These are phyloP conservation scores for Lasioglossum vierecki DNA, from an alignment of 2,888 invertebrate genomes.

Conservation along the genomic window DNA sequence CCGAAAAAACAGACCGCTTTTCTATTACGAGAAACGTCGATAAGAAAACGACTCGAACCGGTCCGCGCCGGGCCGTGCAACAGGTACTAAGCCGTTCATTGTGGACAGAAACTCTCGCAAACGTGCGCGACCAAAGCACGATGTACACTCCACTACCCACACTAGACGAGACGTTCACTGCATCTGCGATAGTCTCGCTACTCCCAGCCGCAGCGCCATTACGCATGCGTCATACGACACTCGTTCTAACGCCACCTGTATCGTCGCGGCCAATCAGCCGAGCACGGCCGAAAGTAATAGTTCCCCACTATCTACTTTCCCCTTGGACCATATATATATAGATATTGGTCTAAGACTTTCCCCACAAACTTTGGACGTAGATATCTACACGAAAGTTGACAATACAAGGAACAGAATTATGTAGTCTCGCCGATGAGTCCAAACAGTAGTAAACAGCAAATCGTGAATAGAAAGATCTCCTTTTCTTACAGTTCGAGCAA, in stretches of 20 bases:
- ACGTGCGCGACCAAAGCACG: slow-evolving; percentile 54
- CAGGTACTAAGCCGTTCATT: slow-evolving; percentile 78
- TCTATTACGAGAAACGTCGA: slow-evolving; percentile 45
- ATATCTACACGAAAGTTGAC: too few relatives aligned
- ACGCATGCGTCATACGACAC: slow-evolving; percentile 39
- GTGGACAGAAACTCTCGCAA: slow-evolving; percentile 54
- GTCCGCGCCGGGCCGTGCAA: slow-evolving; percentile 70
- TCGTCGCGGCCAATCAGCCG: not conserved
- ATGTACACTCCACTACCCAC: slow-evolving; percentile 40
- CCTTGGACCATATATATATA: too few relatives aligned
- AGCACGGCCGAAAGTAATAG: too few relatives aligned
- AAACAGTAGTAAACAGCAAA: too few relatives aligned
- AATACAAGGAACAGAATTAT: too few relatives aligned
- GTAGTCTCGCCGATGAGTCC: too few relatives aligned
- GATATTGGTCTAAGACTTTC: too few relatives aligned
- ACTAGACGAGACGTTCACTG: slow-evolving; percentile 52
- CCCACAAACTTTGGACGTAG: too few relatives aligned
- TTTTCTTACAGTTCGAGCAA: too few relatives aligned
- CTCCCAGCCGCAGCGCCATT: slow-evolving; percentile 34
- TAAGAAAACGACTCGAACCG: slow-evolving; percentile 33
- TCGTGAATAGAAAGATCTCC: too few relatives aligned
- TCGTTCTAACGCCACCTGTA: slow-evolving; percentile 19
- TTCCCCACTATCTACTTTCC: too few relatives aligned
- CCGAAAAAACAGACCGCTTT: slow-evolving; percentile 20
- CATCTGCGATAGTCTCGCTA: slow-evolving; percentile 46